Base-by-base conservation (phyloP, 1,140 invertebrate genomes). In the Phenacoccus solenopsis region DNA sequence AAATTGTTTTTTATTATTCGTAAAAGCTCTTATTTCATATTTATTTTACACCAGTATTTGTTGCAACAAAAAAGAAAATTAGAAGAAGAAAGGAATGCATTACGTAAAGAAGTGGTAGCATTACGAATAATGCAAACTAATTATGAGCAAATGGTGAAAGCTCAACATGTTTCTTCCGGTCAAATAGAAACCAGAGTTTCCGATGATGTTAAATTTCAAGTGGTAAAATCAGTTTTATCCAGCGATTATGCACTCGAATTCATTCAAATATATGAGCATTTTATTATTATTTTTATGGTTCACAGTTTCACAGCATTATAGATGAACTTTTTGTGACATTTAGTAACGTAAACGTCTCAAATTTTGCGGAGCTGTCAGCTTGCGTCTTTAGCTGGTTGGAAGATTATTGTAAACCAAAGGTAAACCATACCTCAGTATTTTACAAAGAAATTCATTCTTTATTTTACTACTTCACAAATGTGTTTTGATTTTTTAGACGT, bases 311-410 rank as follows among this genome's bases (percentile, higher is more conserved):
- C 81, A 87, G 88, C 72, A 91, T 98, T 72, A 94, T 97, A 87
- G 94, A 98, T 77, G 88, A 90, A 70, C 81, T 98, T 70, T 98
- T 97, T 79, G 83, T 89, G 73, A 92, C 93, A 5, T 98, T 98
- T 79, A 88, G 89, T 72, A 87, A 85, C 59, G 87, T 98, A 72
- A 91, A 91, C 10, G 91, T 93, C 67, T 88, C 87, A 67, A 96
- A 95, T 79, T 98, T 98, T 81, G 85, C 88, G 20, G 93, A 97
- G 80, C 81, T 98, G 57, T 97, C 94, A 12, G 91, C 86, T 1
- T 93, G 92, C 75, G 91, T 97, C 1, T 95, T 98, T 76, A 91
- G 89, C 74, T 98, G 96, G 96, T 81, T 98, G 25, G 95, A 98
- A 77, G 94, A 97, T 78, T 91, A 96, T 77, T 98, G 95, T 79